Evolutionary conservation across 2,113 vertebrate genomes (phyloP).

Genomic region (Herpailurus yagouaroundi): DNA sequence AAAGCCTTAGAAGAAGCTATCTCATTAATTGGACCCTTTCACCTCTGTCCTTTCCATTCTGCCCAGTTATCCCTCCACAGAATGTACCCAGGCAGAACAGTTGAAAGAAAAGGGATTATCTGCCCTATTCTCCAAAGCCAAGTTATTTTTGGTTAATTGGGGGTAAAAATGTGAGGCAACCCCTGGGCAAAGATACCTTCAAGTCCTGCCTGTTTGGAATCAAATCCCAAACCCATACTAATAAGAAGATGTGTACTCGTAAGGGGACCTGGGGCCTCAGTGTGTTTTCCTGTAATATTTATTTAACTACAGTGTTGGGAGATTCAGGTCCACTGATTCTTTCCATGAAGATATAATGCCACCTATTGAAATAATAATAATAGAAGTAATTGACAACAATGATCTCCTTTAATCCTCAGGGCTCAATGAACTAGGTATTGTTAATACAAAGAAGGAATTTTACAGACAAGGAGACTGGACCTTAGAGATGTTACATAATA

Average conservation of each 20-base stretch:
- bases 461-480: not conserved
- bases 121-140: slow-evolving; percentile 65
- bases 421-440: not conserved
- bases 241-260: not conserved
- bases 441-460: slow-evolving; percentile 24
- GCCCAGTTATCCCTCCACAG: not conserved
- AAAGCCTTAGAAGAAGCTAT: slow-evolving; percentile 31
- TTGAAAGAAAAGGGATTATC: slow-evolving; percentile 46
- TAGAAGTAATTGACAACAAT: not conserved
- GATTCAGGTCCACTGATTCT: not conserved
- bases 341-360: not conserved
- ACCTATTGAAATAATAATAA: not conserved
- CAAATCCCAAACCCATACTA: not conserved
- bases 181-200: slow-evolving; percentile 6
- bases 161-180: slow-evolving; percentile 37
- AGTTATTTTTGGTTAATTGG: slow-evolving; percentile 55
- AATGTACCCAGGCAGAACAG: not conserved
- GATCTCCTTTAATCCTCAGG: not conserved
- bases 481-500: not conserved
- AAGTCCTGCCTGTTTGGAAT: not conserved
- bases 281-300: not conserved
- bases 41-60: not conserved
- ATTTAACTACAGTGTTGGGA: not conserved
- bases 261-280: not conserved
- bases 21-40: slow-evolving; percentile 53